Evolutionary conservation across 2,797 vertebrate genomes (phyloP), one percentile per base, ranked within the genome.

Genomic region (Pteronotus mesoamericanus): DNA sequence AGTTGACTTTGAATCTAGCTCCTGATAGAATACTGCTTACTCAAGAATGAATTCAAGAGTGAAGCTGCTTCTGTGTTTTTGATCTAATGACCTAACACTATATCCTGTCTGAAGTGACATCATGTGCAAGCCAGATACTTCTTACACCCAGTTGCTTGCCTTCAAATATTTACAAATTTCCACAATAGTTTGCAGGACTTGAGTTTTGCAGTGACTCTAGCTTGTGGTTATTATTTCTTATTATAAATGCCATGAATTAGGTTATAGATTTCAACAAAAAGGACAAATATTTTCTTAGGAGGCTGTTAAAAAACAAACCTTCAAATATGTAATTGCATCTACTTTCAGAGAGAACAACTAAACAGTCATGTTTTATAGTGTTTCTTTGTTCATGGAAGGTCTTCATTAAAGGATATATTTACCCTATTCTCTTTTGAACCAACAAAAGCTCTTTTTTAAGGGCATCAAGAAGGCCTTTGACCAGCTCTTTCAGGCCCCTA

Each of bases 121-220:
- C 37, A 39, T 53, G 6, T 83, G 37, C 19, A 86, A 91, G 48
- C 51, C 79, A 96, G 48, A 19, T 55, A 77, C 42, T 94, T 96
- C 24, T 48, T 29, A 69, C 69, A 89, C 85, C 39, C 66, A 69
- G 72, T 74, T 93, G 34, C 92, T 88, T 91, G 64, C 44, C 39
- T 95, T 95, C 82, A 96, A 79, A 82, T 94, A 85, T 94, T 96
- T 92, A 93, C 72, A 72, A 79, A 96, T 84, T 88, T 77, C 93
- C 72, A 86, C 14, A 34, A 37, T 88, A 53, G 96, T 66, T 98
- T 75, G 42, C 75, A 95, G 51, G 16, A 79, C 39, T 19, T 32
- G 46, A 55, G 5, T 55, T 97, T 97, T 97, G 90, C 46, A 68
- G 59, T 89, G 77, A 34, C 15, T 89, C 1, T 59, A 89, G 46